These are phyloP conservation scores for Drosophila lowei DNA, from an alignment of 1,140 invertebrate species.

Conservation along the genomic window DNA sequence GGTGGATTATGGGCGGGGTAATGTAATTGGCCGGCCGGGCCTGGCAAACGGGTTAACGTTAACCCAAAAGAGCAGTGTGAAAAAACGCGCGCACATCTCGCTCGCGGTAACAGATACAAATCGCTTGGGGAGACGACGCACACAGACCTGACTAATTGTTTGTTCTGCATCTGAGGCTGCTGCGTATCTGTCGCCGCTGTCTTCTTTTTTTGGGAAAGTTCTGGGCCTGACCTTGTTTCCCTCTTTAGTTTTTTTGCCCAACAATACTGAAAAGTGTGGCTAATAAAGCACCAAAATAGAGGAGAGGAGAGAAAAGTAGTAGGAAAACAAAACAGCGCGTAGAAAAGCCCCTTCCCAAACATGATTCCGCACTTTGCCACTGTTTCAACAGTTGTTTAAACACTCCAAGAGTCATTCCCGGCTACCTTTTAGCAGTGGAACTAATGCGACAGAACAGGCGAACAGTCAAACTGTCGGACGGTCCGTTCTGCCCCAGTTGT, in stretches of 20 bases:
- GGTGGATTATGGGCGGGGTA: constrained; percentile 64
- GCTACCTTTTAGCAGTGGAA: constrained; percentile 21
- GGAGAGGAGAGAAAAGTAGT: constrained; percentile 6
- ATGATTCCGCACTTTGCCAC: constrained; percentile 61
- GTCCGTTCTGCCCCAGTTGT: not conserved
- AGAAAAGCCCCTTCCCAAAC: constrained; percentile 29
- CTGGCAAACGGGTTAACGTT: constrained; percentile 65
- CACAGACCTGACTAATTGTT: constrained; percentile 74
- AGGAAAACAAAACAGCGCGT: constrained; percentile 27
- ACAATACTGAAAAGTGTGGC: constrained; percentile 63
- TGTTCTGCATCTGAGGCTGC: constrained; percentile 40
- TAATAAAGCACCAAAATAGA: constrained; percentile 58
- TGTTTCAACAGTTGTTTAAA: constrained; percentile 64
- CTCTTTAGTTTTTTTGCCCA: constrained; percentile 16
- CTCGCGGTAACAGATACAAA: constrained; percentile 62
- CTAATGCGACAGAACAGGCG: constrained; percentile 27
- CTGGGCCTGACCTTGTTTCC: constrained; percentile 70
- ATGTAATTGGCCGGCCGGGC: constrained; percentile 53
- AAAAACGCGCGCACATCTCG: constrained; percentile 46
- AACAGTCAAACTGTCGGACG: too few species aligned
- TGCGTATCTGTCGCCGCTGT: constrained; percentile 23
- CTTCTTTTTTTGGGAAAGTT: constrained; percentile 65
- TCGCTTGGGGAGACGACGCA: constrained; percentile 35
- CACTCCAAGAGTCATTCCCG: constrained; percentile 37
- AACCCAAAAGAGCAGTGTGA: constrained; percentile 48